Conservation (phyloP, 2,888 invertebrate genomes). For the Dione vanillae region DNA sequence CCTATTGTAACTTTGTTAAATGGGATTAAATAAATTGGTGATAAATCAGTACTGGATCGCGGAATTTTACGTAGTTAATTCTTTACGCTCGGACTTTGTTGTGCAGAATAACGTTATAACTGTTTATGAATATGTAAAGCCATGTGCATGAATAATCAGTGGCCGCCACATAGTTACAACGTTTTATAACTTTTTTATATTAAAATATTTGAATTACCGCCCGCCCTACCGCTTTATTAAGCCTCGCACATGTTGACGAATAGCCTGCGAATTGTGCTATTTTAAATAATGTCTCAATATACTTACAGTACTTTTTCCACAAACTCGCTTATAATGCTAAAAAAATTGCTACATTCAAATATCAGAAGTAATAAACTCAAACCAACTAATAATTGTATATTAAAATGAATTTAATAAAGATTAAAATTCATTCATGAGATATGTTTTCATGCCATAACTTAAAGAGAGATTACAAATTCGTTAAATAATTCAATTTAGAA, state of each 20-base stretch:
- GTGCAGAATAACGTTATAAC: conserved; percentile 30
- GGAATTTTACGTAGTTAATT: conserved; percentile 36
- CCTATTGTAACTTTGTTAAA: conserved; percentile 66
- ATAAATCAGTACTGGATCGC: conserved; percentile 46
- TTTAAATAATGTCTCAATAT: conserved; percentile 6
- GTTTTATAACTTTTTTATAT: conserved; percentile 26
- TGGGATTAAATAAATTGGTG: conserved; percentile 52
- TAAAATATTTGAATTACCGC: conserved; percentile 26
- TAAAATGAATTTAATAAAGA: not conserved
- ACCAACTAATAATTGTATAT: not conserved
- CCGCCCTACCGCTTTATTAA: conserved; percentile 7
- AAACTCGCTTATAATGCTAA: not conserved
- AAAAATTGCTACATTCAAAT: not conserved
- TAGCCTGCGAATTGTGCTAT: conserved; percentile 11
- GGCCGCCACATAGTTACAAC: conserved; percentile 24
- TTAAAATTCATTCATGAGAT: not conserved
- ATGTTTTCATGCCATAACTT: not conserved
- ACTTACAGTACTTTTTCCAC: not conserved
- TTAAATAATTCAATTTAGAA: conserved; percentile 15
- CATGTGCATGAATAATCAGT: conserved; percentile 32
- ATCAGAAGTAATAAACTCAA: not conserved
- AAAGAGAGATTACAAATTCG: conserved; percentile 21
- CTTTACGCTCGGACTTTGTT: conserved; percentile 26
- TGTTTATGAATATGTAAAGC: conserved; percentile 34
- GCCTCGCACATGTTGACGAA: conserved; percentile 9